Base-by-base conservation (phyloP, 2,797 vertebrate genomes). In the Propithecus deckenii region DNA sequence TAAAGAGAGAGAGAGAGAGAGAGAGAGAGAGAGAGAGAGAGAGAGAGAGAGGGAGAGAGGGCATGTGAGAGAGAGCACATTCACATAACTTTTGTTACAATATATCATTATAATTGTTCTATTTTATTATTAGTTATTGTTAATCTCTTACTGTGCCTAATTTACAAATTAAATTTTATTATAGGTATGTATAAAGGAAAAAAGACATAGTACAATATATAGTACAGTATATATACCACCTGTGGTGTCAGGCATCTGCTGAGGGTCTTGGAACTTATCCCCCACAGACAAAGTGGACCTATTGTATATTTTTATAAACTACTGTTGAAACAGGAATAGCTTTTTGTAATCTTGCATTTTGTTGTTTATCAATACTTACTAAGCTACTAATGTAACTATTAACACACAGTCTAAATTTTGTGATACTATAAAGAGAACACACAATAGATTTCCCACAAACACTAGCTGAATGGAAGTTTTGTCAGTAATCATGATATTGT, bases 401-500 rank as follows among this genome's bases (percentile, higher is more conserved):
- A 80, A 75, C 32, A 76, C 35, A 86, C 4, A 79, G 20, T 25
- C 76, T 84, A 28, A 46, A 43, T 50, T 80, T 83, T 89, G 86
- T 87, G 4, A 35, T 87, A 14, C 67, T 87, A 80, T 71, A 71
- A 85, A 50, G n/a, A 93, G 17, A 92, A 83, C 2, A 79, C 20
- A 61, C 8, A 46, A 30, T n/a, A 69, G 18, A 43, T 55, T 57
- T 41, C 32, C 30, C 67, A 93, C 13, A 85, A 90, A 72, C 7
- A 30, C 25, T 80, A 28, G 28, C 20, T 87, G 32, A 20, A 52
- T 52, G 50, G 17, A 52, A 52, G 50, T 89, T 79, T 74, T 55
- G 46, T 75, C 81, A 71, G 30, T 90, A 93, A 93, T 79, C n/a
- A 75, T 80, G 52, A 86, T 76, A 48, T 32, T 61, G n/a, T 94